Evolutionary conservation across 2,113 vertebrate species (phyloP).

Genomic region (Thymallus thymallus): DNA sequence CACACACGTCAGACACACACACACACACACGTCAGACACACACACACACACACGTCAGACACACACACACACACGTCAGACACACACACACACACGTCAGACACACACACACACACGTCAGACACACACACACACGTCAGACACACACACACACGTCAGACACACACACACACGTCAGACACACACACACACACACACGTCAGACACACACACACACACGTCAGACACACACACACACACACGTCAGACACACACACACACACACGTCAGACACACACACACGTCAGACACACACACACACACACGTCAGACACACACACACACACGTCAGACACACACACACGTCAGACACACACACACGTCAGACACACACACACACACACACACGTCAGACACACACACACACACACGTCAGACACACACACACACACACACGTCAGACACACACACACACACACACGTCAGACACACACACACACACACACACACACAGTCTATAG

Average conservation of each 20-base stretch:
- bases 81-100: too few relatives aligned
- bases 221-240: conserved; percentile 7
- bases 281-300: conserved; percentile 3
- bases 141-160: conserved; percentile 39
- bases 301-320: too few relatives aligned
- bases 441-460: too few relatives aligned
- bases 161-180: conserved; percentile 9
- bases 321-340: neutral
- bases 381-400: neutral
- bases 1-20: neutral
- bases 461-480: conserved; percentile 16
- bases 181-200: too few relatives aligned
- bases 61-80: conserved; percentile 41
- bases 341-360: conserved; percentile 37
- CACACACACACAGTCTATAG: conserved; percentile 2
- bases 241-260: conserved; percentile 3
- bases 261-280: conserved; percentile 41
- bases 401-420: conserved; percentile 3
- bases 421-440: conserved; percentile 27
- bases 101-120: conserved; percentile 40
- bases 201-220: conserved; percentile 32
- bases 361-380: conserved; percentile 33
- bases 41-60: conserved; percentile 8
- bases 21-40: conserved; percentile 3
- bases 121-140: conserved; percentile 11